Evolutionary conservation across 2,888 invertebrate species (phyloP), one percentile per base, ranked within the genome.

Genomic region (Rhaphigaster nebulosa): DNA sequence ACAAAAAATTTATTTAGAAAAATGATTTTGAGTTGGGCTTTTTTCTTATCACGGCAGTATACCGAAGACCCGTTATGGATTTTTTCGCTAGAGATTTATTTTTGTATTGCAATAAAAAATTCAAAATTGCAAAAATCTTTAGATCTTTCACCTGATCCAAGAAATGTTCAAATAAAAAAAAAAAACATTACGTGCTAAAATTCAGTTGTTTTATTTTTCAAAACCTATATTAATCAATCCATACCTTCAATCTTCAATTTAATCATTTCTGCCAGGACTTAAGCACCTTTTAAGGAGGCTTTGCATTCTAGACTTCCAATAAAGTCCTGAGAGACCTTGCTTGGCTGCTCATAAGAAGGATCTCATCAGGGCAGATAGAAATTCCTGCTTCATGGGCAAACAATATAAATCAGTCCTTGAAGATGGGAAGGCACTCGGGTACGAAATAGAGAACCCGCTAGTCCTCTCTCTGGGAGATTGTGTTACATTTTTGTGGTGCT

Each of bases 341-440:
- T 84, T 38, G 84, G 45, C 26, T 84, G 84, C 84, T 84, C 84
- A n/a, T 84, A 50, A 84, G 84, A 84, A 84, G 84, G 84, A 45
- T 84, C 45, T 84, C 84, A 84, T 84, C 84, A 84, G 45, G n/a
- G 45, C 84, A 84, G 45, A 84, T 84, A 84, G 84, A 84, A 84
- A 84, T 84, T 84, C 45, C 45, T 45, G n/a, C 84, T n/a, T 84
- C 84, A 84, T 45, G 45, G n/a, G 84, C 84, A 84, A 84, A 84
- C 84, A 84, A 50, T 84, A 50, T 84, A 45, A 84, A 84, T 84
- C 41, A 84, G 41, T 84, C n/a, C 45, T n/a, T 84, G 45, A n/a
- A 41, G 45, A 84, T 84, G 84, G 15, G 84, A 26, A 84, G n/a
- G 26, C 84, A 84, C 45, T 84, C 41, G 45, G 84, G 2, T 45